Percentiles rank a stretch among this genome's conserved stretches.
phyloP scores from a whole-genome alignment of 2,113 vertebrate species.

The Megaceryle maxima region DNA sequence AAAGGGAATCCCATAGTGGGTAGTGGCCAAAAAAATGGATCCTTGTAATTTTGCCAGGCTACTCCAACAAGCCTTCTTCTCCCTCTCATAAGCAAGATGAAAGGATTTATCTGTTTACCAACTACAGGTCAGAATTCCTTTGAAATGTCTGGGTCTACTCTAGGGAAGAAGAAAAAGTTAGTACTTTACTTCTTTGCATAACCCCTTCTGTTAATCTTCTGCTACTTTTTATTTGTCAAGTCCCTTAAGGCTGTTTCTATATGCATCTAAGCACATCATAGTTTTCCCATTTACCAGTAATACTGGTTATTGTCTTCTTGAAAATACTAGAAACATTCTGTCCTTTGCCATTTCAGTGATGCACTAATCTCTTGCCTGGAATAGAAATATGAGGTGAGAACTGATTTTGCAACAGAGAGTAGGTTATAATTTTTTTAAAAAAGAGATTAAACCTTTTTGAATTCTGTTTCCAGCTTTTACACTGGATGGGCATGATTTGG shows the following conservation, averaged over 20 bases:
- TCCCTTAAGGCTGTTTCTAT: not conserved
- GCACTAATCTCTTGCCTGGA: not conserved
- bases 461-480: not conserved
- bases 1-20: not conserved
- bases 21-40: not conserved
- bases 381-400: not conserved
- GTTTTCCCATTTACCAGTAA: not conserved
- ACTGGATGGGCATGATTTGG: not conserved
- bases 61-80: not conserved
- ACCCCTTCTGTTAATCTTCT: not conserved
- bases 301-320: not conserved
- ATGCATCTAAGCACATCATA: not conserved
- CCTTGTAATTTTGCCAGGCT: not conserved
- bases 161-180: not conserved
- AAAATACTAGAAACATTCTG: not conserved
- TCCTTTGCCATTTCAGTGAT: not conserved
- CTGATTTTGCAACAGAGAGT: not conserved
- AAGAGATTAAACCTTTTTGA: not conserved
- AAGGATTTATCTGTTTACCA: constrained; percentile 12
- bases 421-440: not conserved
- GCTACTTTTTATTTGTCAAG: not conserved
- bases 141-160: not conserved
- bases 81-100: not conserved
- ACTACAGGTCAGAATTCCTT: not conserved
- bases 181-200: constrained; percentile 6